Percentiles rank a stretch among this genome's conserved stretches.
These are phyloP conservation scores for Chaetodon auriga DNA, from an alignment of 2,113 vertebrate genomes.

Conservation along the genomic window DNA sequence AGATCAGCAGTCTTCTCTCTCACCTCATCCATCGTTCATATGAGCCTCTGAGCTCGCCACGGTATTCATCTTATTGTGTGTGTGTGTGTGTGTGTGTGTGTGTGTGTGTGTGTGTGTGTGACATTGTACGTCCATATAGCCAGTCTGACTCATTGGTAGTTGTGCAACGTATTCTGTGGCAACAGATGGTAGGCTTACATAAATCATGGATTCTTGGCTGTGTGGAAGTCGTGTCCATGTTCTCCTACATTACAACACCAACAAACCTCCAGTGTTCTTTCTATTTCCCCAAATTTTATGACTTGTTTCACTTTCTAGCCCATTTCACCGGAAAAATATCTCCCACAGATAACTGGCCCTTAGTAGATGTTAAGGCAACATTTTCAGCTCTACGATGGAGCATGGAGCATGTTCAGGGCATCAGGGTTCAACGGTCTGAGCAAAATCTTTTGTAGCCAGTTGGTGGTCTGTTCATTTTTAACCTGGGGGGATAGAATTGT, in stretches of 20 bases:
- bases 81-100: constrained; percentile 25
- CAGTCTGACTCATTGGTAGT: constrained; percentile 66
- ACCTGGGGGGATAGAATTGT: no score
- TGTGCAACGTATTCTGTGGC: constrained; percentile 71
- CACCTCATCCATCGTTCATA: constrained; percentile 81
- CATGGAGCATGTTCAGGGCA: neutral
- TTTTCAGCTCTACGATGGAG: neutral
- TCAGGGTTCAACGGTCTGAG: no score
- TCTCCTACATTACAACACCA: constrained; percentile 66
- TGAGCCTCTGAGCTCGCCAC: constrained; percentile 64
- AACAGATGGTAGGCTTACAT: constrained; percentile 80
- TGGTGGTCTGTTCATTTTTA: no score
- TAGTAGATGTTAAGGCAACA: neutral
- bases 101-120: constrained; percentile 19
- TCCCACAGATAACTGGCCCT: constrained; percentile 16
- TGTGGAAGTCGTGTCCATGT: constrained; percentile 67
- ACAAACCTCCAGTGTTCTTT: constrained; percentile 58
- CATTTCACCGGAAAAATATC: constrained; percentile 31
- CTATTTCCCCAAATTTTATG: constrained; percentile 25
- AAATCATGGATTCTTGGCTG: constrained; percentile 76
- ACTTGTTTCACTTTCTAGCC: constrained; percentile 50
- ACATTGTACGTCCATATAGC: constrained; percentile 64
- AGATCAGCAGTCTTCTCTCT: constrained; percentile 71
- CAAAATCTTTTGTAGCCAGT: no score
- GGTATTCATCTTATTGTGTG: constrained; percentile 50